Conservation (phyloP, 2,888 invertebrate genomes). For the Papilio protenor region DNA sequence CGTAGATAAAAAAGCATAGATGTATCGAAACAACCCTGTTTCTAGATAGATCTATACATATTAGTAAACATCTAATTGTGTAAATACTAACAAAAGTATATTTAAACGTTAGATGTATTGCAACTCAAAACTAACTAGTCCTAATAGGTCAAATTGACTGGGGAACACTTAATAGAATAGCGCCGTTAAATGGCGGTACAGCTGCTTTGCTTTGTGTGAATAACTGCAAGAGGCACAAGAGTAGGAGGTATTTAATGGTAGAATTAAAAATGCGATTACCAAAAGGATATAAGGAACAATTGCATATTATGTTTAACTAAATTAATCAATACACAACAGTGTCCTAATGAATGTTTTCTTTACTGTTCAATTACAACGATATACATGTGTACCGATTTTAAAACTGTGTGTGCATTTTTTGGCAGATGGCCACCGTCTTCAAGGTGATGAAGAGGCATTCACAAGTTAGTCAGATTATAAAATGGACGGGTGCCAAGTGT, state of each 20-base stretch:
- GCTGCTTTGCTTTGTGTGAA: constrained; percentile 1
- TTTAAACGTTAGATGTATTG: background rate
- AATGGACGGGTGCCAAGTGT: background rate
- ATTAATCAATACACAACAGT: too few relatives aligned
- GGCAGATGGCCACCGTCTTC: constrained; percentile 10
- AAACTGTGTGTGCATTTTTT: constrained; percentile 7
- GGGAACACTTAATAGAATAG: constrained; percentile 20
- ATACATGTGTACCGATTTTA: background rate
- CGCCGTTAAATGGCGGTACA: constrained; percentile 6
- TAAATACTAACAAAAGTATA: background rate
- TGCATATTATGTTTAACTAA: too few relatives aligned
- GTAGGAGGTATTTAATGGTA: background rate
- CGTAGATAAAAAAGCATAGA: background rate
- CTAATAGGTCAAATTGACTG: constrained; percentile 6
- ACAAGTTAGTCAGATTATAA: constrained; percentile 4
- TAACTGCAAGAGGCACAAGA: background rate
- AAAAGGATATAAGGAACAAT: background rate
- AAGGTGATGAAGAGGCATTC: constrained; percentile 7
- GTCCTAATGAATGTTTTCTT: too few relatives aligned
- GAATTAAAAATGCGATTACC: background rate
- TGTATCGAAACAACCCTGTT: too few relatives aligned
- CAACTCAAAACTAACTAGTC: constrained; percentile 12
- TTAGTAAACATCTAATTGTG: background rate
- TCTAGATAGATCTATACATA: background rate
- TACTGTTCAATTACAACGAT: too few relatives aligned